A percentile compares a stretch with the other conserved stretches of the same genome.
Evolutionary conservation across 1,140 invertebrate genomes (phyloP).

Genomic region (Drosophila auraria): DNA sequence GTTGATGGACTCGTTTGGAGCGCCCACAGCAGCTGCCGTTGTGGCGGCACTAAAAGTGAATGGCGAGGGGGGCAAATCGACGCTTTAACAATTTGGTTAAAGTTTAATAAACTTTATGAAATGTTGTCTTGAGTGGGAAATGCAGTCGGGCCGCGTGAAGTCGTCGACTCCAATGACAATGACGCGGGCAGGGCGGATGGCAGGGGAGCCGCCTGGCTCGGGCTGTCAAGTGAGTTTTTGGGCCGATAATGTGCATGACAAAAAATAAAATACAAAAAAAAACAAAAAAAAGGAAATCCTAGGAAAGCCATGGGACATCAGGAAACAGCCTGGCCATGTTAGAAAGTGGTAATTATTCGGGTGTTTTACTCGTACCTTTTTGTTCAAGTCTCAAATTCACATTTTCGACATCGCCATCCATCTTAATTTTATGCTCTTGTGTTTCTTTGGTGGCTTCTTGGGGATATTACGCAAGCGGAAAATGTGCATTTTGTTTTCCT

Average conservation of each 20-base stretch:
- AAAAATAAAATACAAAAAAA: conserved; percentile 1
- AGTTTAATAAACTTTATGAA: conserved; percentile 84
- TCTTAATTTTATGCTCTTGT: conserved; percentile 21
- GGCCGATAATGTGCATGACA: conserved; percentile 50
- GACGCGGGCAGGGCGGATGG: conserved; percentile 9
- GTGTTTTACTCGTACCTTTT: conserved; percentile 14
- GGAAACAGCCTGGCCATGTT: conserved; percentile 42
- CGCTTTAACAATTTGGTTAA: conserved; percentile 81
- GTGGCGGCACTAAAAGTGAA: conserved; percentile 67
- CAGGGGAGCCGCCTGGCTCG: conserved; percentile 1
- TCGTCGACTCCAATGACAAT: conserved; percentile 66
- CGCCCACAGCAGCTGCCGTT: conserved; percentile 52
- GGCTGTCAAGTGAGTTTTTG: conserved; percentile 53
- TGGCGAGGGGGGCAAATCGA: conserved; percentile 53
- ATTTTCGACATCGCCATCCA: conserved; percentile 31
- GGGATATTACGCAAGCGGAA: conserved; percentile 35
- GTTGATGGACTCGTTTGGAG: conserved; percentile 78
- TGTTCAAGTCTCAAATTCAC: conserved; percentile 4
- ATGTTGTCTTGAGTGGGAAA: conserved; percentile 80
- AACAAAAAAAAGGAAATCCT: conserved; percentile 51
- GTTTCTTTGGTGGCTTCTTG: conserved; percentile 32
- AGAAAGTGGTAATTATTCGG: conserved; percentile 53
- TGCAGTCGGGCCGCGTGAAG: conserved; percentile 60
- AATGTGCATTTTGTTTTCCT: conserved; percentile 29
- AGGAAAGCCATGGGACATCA: conserved; percentile 54